Evolutionary conservation across 2,113 vertebrate species (phyloP).

Genomic region (Bos indicus): DNA sequence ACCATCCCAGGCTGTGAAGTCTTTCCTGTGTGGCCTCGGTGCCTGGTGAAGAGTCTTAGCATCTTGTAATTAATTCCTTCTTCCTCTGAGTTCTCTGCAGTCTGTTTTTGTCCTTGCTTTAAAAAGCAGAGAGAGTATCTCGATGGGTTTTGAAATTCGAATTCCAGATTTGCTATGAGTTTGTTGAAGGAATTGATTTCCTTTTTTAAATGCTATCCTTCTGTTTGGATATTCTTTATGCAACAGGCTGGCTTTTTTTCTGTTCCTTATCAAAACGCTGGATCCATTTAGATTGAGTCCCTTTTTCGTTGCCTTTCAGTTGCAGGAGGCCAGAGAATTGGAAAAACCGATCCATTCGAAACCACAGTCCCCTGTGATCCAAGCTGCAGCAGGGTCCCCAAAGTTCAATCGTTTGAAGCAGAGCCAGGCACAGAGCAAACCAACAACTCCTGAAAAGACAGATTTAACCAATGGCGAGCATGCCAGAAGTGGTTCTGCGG

Average conservation of each 20-base stretch:
- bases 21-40: background rate
- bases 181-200: constrained; percentile 1
- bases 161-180: constrained; percentile 13
- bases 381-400: constrained; percentile 78
- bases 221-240: constrained; percentile 14
- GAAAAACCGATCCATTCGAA: constrained; percentile 85
- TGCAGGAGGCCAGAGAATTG: constrained; percentile 89
- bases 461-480: constrained; percentile 75
- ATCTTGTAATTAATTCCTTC: background rate
- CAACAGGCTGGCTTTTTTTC: background rate
- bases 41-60: background rate
- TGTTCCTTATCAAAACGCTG: background rate
- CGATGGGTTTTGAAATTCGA: background rate
- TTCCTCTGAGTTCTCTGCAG: background rate
- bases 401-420: constrained; percentile 57
- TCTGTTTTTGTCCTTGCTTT: background rate
- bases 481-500: constrained; percentile 55
- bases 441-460: constrained; percentile 39
- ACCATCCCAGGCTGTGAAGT: background rate
- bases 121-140: background rate
- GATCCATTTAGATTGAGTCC: background rate
- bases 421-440: constrained; percentile 57
- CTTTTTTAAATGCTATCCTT: constrained; percentile 11
- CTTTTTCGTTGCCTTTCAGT: constrained; percentile 72
- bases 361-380: constrained; percentile 81